Conservation (phyloP, 2,113 vertebrate species). For the Platichthys stellatus region DNA sequence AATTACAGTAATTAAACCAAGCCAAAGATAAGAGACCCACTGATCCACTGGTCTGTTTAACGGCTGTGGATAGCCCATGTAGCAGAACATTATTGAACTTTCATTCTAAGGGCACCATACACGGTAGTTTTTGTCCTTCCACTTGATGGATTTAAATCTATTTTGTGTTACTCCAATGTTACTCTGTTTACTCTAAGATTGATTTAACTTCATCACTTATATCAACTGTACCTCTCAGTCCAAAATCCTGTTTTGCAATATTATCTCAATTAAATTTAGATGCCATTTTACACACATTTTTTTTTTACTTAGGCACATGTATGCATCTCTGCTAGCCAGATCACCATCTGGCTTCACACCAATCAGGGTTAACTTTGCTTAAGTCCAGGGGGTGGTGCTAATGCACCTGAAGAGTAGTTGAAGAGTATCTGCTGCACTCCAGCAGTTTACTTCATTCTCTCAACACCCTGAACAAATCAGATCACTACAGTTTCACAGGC, state of each 20-base stretch:
- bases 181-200: neutral
- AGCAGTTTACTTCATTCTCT: neutral
- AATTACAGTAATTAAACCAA: slow-evolving; percentile 24
- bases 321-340: neutral
- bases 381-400: neutral
- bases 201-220: neutral
- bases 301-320: neutral
- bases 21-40: slow-evolving; percentile 33
- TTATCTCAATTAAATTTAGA: neutral
- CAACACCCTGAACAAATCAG: too few species aligned
- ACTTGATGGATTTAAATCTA: neutral
- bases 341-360: neutral
- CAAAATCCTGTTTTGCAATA: neutral
- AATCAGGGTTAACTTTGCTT: neutral
- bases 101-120: neutral
- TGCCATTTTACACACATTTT: neutral
- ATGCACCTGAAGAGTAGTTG: neutral
- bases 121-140: neutral
- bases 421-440: neutral
- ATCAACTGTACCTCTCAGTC: neutral
- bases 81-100: slow-evolving; percentile 20
- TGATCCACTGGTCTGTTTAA: slow-evolving; percentile 14
- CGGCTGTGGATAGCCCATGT: slow-evolving; percentile 24
- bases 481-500: too few species aligned
- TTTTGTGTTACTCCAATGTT: neutral